Conservation (phyloP, 1,140 invertebrate species). For the Zaprionus vittiger region DNA sequence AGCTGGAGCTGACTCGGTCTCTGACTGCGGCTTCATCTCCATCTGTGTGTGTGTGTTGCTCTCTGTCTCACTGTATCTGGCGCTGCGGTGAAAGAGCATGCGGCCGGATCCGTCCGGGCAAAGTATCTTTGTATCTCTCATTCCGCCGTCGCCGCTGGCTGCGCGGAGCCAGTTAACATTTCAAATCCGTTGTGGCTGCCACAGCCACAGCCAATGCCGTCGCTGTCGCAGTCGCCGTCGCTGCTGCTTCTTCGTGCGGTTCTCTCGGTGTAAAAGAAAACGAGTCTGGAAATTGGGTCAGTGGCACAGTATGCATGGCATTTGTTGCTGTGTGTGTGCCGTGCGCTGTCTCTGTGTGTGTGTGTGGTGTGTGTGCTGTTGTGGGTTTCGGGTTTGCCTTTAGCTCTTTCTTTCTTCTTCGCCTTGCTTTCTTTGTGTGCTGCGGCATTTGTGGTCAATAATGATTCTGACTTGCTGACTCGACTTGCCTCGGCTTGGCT, state of each 20-base stretch:
- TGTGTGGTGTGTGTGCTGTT: conserved; percentile 45
- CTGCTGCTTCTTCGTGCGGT: conserved; percentile 50
- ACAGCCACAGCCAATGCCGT: conserved; percentile 23
- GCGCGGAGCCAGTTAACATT: conserved; percentile 56
- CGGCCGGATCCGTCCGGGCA: conserved; percentile 51
- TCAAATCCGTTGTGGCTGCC: conserved; percentile 73
- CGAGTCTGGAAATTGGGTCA: conserved; percentile 82
- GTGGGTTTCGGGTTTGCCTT: conserved; percentile 54
- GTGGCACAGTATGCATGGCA: conserved; percentile 82
- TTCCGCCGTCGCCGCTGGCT: conserved; percentile 26
- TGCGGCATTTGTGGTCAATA: conserved; percentile 70
- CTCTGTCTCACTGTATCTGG: conserved; percentile 2
- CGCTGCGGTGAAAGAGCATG: conserved; percentile 73
- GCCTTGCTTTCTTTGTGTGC: conserved; percentile 69
- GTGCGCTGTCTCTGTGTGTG: conserved; percentile 41
- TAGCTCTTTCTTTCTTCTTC: conserved; percentile 64
- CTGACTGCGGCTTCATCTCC: conserved; percentile 1
- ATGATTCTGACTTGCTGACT: conserved; percentile 63
- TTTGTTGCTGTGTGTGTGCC: conserved; percentile 59
- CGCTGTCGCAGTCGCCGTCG: conserved; percentile 16
- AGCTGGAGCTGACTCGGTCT: conserved; percentile 2
- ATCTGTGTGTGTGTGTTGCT: neutral
- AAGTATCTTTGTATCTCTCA: conserved; percentile 75
- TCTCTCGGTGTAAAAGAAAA: conserved; percentile 53
- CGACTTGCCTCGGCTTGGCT: neutral